phyloP scores from a whole-genome alignment of 1,140 invertebrate genomes.

The Nylanderia fulva region DNA sequence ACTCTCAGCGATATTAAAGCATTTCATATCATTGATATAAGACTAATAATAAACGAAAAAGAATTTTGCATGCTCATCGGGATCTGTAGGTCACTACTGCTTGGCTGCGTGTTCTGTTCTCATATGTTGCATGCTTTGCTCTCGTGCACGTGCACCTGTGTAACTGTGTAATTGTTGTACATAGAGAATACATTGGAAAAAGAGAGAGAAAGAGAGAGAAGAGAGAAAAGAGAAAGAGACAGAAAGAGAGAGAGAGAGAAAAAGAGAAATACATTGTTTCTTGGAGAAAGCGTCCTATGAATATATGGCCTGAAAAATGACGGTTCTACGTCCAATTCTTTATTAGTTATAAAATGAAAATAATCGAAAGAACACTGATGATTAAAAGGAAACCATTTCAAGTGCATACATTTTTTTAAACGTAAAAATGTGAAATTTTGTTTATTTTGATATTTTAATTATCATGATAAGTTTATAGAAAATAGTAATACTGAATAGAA shows the following conservation, averaged over 20 bases:
- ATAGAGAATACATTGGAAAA: conserved; percentile 24
- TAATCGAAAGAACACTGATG: conserved; percentile 22
- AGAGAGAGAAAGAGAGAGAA: conserved; percentile 7
- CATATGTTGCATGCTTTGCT: conserved; percentile 64
- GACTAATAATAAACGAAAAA: conserved; percentile 38
- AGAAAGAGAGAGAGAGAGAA: not conserved
- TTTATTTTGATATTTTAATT: not conserved
- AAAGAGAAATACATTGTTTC: conserved; percentile 4
- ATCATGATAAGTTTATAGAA: not conserved
- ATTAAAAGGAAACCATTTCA: not conserved
- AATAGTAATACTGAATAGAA: not conserved
- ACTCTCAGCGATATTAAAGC: conserved; percentile 13
- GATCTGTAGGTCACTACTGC: conserved; percentile 53
- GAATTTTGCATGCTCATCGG: conserved; percentile 62
- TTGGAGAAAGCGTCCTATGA: conserved; percentile 39
- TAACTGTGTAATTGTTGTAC: conserved; percentile 44
- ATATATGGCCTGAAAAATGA: conserved; percentile 19
- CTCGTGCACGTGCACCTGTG: conserved; percentile 68
- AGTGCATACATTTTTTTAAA: conserved; percentile 15
- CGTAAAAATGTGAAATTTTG: not conserved
- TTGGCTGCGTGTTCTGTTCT: conserved; percentile 49
- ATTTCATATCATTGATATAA: conserved; percentile 8
- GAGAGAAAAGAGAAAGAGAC: not conserved
- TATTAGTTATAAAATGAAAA: conserved; percentile 40
- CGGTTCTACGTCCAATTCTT: conserved; percentile 19